phyloP scores from a whole-genome alignment of 1,140 invertebrate genomes.

The Bacillus rossius region DNA sequence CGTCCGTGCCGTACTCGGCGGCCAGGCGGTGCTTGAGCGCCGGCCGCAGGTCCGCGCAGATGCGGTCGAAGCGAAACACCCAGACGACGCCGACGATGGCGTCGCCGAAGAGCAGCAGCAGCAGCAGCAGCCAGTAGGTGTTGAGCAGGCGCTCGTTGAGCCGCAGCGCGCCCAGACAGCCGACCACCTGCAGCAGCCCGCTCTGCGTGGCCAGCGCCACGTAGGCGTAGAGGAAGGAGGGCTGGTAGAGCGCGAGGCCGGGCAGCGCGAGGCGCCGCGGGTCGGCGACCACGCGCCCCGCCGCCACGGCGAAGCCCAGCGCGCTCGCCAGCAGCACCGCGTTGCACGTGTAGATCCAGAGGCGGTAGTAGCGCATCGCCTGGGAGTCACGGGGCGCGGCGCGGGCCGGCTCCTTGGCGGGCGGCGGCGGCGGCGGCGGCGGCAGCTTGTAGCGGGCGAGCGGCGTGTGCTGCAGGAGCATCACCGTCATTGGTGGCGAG shows the following conservation, averaged over 20 bases:
- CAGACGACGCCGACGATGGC: constrained; percentile 79
- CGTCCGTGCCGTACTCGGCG: constrained; percentile 62
- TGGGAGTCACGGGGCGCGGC: constrained; percentile 18
- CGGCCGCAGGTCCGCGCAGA: constrained; percentile 63
- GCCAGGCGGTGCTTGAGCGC: constrained; percentile 51
- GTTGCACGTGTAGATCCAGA: constrained; percentile 92
- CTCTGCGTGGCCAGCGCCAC: constrained; percentile 66
- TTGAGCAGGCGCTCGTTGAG: constrained; percentile 76
- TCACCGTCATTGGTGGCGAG: constrained; percentile 42
- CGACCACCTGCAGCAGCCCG: constrained; percentile 60
- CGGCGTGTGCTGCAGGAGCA: constrained; percentile 47
- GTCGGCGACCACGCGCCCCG: constrained; percentile 54
- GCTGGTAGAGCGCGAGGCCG: constrained; percentile 67
- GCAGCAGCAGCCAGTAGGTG: constrained; percentile 76
- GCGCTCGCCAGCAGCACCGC: constrained; percentile 75
- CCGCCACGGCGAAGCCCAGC: constrained; percentile 71
- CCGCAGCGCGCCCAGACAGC: constrained; percentile 71
- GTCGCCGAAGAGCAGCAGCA: constrained; percentile 76
- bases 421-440: constrained; percentile 25
- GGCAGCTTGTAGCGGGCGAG: constrained; percentile 43
- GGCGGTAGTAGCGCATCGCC: constrained; percentile 68
- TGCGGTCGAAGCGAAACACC: constrained; percentile 73
- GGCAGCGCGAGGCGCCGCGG: constrained; percentile 59
- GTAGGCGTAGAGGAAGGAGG: constrained; percentile 80
- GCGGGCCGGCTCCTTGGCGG: constrained; percentile 28